Base-by-base conservation (phyloP, 2,113 vertebrate genomes). In the Struthio camelus region DNA sequence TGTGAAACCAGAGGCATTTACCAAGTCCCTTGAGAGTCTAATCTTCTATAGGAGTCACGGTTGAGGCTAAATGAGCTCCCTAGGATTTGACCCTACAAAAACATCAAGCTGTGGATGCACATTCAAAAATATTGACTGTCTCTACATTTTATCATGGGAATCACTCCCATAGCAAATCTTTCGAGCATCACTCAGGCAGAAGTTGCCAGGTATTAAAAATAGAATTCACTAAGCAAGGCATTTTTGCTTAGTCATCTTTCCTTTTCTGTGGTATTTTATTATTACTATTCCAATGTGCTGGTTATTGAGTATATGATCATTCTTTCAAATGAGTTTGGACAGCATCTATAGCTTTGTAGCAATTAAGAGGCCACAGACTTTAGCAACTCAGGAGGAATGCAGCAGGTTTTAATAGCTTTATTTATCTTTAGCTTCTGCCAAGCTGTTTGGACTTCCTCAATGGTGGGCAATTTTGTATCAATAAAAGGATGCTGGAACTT, bases 351-450 rank as follows among this genome's bases (percentile, higher is more conserved):
- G 93, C 91, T 95, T 82, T 92, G 93, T 88, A 96, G 96, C 97
- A 97, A 97, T 97, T 97, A 97, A 97, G 90, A 97, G 95, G 94
- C 95, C 97, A 78, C 97, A 97, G 96, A 96, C 95, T 90, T 97
- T 94, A 97, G 96, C 96, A 97, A 93, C 93, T 97, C 82, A 96
- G 95, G 95, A 97, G 94, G 93, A 97, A 97, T 95, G 92, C 95
- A 97, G 81, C 34, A 92, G 72, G 80, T 69, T 97, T 97, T 96
- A 96, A 97, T 93, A 96, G 96, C 95, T 97, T 97, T 97, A 97
- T 97, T 97, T 97, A 97, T 97, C 95, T 96, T 94, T 81, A 94
- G 95, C 88, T 96, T 76, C 94, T 93, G 69, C 78, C 76, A 61
- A 92, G 77, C 85, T 95, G 70, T 62, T 94, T 86, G 90, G 92